Percentiles rank a stretch among this genome's conserved stretches.
These are phyloP conservation scores for Campoletis sonorensis DNA, from an alignment of 1,140 invertebrate genomes.

Conservation along the genomic window DNA sequence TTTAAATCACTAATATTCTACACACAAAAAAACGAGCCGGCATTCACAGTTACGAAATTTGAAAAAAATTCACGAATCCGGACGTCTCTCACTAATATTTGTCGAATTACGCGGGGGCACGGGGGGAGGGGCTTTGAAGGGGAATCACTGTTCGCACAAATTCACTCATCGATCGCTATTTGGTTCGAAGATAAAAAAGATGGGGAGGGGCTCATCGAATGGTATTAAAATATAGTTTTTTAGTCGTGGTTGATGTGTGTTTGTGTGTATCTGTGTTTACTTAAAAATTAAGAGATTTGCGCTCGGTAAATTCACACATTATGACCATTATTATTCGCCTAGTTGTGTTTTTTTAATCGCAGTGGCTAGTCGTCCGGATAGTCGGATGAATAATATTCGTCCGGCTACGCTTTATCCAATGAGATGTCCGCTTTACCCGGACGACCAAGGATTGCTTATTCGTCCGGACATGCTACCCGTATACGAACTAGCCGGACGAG, in stretches of 20 bases:
- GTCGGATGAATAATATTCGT: no score
- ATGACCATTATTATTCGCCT: not conserved
- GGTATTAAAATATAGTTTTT: conserved; percentile 74
- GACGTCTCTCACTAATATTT: conserved; percentile 29
- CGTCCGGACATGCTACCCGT: no score
- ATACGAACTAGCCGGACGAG: no score
- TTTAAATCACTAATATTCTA: conserved; percentile 20
- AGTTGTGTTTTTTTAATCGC: not conserved
- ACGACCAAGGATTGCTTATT: no score
- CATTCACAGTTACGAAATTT: conserved; percentile 2
- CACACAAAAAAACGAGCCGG: conserved; percentile 6
- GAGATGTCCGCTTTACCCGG: no score
- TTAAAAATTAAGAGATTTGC: conserved; percentile 43
- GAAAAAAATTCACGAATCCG: not conserved
- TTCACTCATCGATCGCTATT: conserved; percentile 60
- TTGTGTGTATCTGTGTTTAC: conserved; percentile 56
- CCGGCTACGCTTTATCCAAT: no score
- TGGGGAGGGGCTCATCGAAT: conserved; percentile 38
- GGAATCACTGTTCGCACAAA: not conserved
- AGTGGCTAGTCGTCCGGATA: no score
- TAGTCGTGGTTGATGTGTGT: conserved; percentile 59
- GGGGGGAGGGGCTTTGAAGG: not conserved
- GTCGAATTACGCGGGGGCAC: not conserved
- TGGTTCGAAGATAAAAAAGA: conserved; percentile 55
- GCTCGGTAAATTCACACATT: conserved; percentile 16